Percentiles rank a stretch among this genome's conserved stretches.
Evolutionary conservation across 2,113 vertebrate species (phyloP).

Genomic region (Natator depressus): DNA sequence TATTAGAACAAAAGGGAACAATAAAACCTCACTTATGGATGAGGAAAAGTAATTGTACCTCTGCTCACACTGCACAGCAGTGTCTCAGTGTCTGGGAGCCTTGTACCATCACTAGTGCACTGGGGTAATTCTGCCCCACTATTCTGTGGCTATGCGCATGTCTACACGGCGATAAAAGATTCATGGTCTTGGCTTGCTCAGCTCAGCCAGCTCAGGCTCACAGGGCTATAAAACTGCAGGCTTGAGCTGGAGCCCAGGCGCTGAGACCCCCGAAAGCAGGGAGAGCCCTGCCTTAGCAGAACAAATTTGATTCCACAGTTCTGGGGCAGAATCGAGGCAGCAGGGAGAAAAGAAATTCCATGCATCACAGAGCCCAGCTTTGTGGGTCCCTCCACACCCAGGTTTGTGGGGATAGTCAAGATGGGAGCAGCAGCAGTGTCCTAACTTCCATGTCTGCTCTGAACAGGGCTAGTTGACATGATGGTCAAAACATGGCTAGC

Average conservation of each 20-base stretch:
- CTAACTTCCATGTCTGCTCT: not conserved
- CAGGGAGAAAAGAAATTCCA: not conserved
- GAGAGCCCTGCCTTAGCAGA: not conserved
- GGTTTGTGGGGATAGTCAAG: not conserved
- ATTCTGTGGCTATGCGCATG: not conserved
- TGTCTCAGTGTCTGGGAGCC: not conserved
- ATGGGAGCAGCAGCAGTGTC: too few relatives aligned
- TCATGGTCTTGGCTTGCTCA: too few relatives aligned
- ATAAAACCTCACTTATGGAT: not conserved
- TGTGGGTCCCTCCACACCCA: rapidly evolving
- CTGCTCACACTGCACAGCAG: not conserved
- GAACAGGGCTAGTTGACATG: not conserved
- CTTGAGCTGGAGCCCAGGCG: too few relatives aligned
- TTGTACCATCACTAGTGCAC: not conserved
- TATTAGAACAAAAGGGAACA: constrained; percentile 49
- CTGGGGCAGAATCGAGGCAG: not conserved
- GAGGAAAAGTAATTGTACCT: constrained; percentile 30
- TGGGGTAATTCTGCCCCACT: not conserved
- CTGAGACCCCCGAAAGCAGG: too few relatives aligned
- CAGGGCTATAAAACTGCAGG: too few relatives aligned
- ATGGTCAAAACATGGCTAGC: too few relatives aligned
- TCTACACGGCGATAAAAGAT: too few relatives aligned
- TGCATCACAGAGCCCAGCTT: not conserved
- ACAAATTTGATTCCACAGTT: not conserved
- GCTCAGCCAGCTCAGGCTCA: too few relatives aligned